Conservation (phyloP, 2,888 invertebrate species). For the Patella pellucida region DNA sequence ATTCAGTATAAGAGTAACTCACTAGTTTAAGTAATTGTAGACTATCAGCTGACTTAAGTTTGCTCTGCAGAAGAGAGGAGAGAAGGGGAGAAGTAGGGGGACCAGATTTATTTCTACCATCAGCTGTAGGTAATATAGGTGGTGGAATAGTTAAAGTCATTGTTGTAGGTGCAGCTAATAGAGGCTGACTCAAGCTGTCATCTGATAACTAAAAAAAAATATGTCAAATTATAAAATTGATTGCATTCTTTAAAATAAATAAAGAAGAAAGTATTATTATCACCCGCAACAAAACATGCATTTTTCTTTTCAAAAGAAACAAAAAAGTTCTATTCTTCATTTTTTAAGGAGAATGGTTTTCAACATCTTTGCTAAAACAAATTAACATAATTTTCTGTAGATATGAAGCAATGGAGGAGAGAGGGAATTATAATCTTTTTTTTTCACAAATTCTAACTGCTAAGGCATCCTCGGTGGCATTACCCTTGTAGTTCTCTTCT, state of each 20-base stretch:
- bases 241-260: background rate
- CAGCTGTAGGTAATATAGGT: slow-evolving; percentile 11
- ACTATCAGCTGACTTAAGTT: slow-evolving; percentile 49
- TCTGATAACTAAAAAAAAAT: slow-evolving; percentile 28
- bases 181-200: slow-evolving; percentile 25
- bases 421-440: too few species aligned
- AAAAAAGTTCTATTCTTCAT: too few species aligned
- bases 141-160: slow-evolving; percentile 11
- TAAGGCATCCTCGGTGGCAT: too few species aligned
- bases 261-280: too few species aligned
- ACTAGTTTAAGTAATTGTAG: slow-evolving; percentile 59
- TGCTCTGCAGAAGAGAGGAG: slow-evolving; percentile 84
- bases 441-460: too few species aligned
- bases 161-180: slow-evolving; percentile 8
- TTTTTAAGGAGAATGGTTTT: too few species aligned
- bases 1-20: slow-evolving; percentile 19
- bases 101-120: slow-evolving; percentile 17
- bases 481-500: too few species aligned
- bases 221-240: background rate
- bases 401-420: too few species aligned
- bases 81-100: slow-evolving; percentile 77
- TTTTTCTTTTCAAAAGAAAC: too few species aligned
- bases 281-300: too few species aligned
- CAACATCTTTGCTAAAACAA: too few species aligned
- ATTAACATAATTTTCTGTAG: too few species aligned